phyloP scores from a whole-genome alignment of 1,140 invertebrate species.

The Melitaea cinxia region DNA sequence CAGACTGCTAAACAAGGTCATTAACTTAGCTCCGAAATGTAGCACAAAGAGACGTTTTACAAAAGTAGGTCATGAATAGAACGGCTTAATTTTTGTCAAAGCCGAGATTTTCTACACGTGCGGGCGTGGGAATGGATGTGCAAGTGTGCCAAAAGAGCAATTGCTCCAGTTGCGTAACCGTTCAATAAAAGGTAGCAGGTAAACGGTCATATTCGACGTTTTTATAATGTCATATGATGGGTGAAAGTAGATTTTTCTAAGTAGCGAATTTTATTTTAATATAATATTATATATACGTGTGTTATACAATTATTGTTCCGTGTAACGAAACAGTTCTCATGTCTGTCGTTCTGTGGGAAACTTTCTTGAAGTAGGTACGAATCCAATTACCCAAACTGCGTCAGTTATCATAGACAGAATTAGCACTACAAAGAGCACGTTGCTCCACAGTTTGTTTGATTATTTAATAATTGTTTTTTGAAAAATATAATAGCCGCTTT shows the following conservation, averaged over 20 bases:
- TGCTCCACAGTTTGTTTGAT: background rate
- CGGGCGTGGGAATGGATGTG: slow-evolving; percentile 55
- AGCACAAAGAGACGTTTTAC: slow-evolving; percentile 34
- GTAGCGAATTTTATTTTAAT: slow-evolving; percentile 20
- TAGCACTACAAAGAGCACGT: background rate
- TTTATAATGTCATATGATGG: background rate
- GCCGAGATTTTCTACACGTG: slow-evolving; percentile 53
- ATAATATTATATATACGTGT: slow-evolving; percentile 25
- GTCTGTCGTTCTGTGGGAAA: slow-evolving; percentile 26
- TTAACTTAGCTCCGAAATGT: slow-evolving; percentile 37
- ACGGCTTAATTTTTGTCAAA: slow-evolving; percentile 34
- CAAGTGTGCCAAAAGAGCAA: slow-evolving; percentile 50
- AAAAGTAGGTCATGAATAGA: slow-evolving; percentile 28
- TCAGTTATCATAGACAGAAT: slow-evolving; percentile 7
- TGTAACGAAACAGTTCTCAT: slow-evolving; percentile 27
- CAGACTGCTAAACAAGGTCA: slow-evolving; percentile 46
- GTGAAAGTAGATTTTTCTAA: slow-evolving; percentile 30
- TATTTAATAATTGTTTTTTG: background rate
- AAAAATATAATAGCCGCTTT: background rate
- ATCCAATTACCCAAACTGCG: slow-evolving; percentile 17
- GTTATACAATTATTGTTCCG: slow-evolving; percentile 16
- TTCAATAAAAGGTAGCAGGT: slow-evolving; percentile 34
- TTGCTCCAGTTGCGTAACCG: slow-evolving; percentile 36
- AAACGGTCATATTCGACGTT: slow-evolving; percentile 24
- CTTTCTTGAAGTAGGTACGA: slow-evolving; percentile 18